Evolutionary conservation across 2,797 vertebrate species (phyloP).

Genomic region (Semaprochilodus insignis): DNA sequence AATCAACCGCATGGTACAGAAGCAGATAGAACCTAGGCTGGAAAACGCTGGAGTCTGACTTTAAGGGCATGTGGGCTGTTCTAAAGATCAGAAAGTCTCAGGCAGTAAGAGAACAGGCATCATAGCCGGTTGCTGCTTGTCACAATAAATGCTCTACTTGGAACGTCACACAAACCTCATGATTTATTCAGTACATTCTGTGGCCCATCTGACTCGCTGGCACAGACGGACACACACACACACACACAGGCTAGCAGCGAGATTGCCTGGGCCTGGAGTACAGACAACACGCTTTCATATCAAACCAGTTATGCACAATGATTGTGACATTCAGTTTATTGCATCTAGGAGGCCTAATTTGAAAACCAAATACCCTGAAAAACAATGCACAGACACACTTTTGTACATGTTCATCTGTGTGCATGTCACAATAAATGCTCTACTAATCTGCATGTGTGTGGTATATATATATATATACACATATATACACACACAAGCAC

Average conservation of each 20-base stretch:
- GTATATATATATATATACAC: too few species aligned
- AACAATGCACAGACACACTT: neutral
- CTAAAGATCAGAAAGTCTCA: neutral
- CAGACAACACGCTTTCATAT: constrained; percentile 31
- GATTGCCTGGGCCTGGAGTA: constrained; percentile 3
- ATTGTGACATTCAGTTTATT: constrained; percentile 34
- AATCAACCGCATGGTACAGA: neutral
- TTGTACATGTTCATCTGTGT: neutral
- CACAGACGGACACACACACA: constrained; percentile 12
- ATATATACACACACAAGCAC: too few species aligned
- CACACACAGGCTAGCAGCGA: constrained; percentile 14
- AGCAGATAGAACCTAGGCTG: neutral
- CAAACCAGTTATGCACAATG: constrained; percentile 26
- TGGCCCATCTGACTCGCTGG: constrained; percentile 61
- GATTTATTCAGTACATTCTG: constrained; percentile 72
- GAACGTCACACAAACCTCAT: constrained; percentile 63
- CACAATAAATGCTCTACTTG: constrained; percentile 62
- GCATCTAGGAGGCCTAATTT: neutral
- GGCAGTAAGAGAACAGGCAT: constrained; percentile 23
- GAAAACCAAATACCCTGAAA: neutral
- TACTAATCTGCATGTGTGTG: too few species aligned
- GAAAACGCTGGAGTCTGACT: neutral
- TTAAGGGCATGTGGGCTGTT: neutral
- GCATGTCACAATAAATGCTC: too few species aligned
- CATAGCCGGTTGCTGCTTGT: neutral